A percentile compares a stretch with the other conserved stretches of the same genome.
These are phyloP conservation scores for Coregonus suidteri DNA, from an alignment of 2,797 vertebrate species.

Conservation along the genomic window DNA sequence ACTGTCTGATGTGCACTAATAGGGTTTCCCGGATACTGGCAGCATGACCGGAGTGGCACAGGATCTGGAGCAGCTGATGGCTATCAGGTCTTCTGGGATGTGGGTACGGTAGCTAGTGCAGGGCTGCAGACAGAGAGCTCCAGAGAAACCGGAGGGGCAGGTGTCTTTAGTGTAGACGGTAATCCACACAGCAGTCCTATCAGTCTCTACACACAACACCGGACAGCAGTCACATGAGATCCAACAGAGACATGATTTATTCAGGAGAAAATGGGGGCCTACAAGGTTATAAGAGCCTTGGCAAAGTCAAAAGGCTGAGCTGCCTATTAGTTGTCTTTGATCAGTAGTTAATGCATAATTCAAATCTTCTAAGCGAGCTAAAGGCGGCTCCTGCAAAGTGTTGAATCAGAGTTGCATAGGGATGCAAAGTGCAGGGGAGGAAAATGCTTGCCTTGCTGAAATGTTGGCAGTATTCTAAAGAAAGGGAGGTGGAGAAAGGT, in stretches of 20 bases:
- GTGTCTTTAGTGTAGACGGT: constrained; percentile 33
- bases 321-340: constrained; percentile 75
- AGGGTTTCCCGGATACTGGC: constrained; percentile 40
- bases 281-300: constrained; percentile 64
- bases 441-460: constrained; percentile 42
- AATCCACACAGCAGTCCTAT: constrained; percentile 34
- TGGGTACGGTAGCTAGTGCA: constrained; percentile 4
- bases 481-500: constrained; percentile 2
- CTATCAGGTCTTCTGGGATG: constrained; percentile 49
- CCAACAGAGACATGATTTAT: constrained; percentile 68
- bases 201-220: constrained; percentile 45
- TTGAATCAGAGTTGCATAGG: constrained; percentile 46
- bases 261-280: constrained; percentile 55
- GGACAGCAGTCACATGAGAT: constrained; percentile 37
- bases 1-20: constrained; percentile 49
- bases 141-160: constrained; percentile 39
- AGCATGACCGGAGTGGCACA: constrained; percentile 18
- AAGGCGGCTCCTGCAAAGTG: constrained; percentile 51
- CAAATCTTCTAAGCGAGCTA: constrained; percentile 48
- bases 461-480: constrained; percentile 14
- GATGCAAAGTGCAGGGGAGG: constrained; percentile 34
- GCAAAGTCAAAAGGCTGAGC: constrained; percentile 62
- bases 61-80: constrained; percentile 51
- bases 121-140: neutral
- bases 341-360: constrained; percentile 74